phyloP scores from a whole-genome alignment of 2,888 invertebrate species.

The Drosophila mercatorum region DNA sequence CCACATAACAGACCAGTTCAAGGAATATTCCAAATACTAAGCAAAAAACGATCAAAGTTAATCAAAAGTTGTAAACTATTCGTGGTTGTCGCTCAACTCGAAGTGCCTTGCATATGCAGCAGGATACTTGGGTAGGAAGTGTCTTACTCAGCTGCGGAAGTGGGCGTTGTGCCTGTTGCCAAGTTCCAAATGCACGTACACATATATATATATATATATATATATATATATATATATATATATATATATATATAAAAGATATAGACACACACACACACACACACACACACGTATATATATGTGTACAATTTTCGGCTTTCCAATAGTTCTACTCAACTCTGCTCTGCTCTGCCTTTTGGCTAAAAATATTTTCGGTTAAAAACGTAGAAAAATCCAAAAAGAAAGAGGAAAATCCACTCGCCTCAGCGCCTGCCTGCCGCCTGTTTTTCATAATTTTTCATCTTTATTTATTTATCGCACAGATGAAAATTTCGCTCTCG shows the following conservation, averaged over 20 bases:
- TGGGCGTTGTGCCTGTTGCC: conserved; percentile 70
- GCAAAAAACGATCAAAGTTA: conserved; percentile 1
- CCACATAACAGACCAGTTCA: neutral
- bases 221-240: too few species aligned
- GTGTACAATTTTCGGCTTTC: conserved; percentile 63
- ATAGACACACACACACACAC: conserved; percentile 8
- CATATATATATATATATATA: neutral
- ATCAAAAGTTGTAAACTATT: neutral
- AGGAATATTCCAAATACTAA: conserved; percentile 19
- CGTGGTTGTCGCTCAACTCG: neutral
- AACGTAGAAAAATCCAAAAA: conserved; percentile 48
- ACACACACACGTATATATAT: neutral
- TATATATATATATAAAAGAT: neutral
- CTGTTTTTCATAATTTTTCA: conserved; percentile 76
- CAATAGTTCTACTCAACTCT: conserved; percentile 59
- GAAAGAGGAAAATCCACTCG: conserved; percentile 29
- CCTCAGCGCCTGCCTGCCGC: conserved; percentile 45
- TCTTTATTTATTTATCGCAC: conserved; percentile 65
- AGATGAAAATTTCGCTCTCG: conserved; percentile 36
- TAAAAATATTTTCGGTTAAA: conserved; percentile 72
- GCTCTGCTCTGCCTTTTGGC: conserved; percentile 52
- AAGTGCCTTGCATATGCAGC: conserved; percentile 7
- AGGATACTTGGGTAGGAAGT: conserved; percentile 28
- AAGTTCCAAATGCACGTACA: conserved; percentile 45
- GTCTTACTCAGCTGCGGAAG: conserved; percentile 53